Evolutionary conservation across 92 coral and sea anemone species (phyloP).

Genomic region (Paramuricea clavata): DNA sequence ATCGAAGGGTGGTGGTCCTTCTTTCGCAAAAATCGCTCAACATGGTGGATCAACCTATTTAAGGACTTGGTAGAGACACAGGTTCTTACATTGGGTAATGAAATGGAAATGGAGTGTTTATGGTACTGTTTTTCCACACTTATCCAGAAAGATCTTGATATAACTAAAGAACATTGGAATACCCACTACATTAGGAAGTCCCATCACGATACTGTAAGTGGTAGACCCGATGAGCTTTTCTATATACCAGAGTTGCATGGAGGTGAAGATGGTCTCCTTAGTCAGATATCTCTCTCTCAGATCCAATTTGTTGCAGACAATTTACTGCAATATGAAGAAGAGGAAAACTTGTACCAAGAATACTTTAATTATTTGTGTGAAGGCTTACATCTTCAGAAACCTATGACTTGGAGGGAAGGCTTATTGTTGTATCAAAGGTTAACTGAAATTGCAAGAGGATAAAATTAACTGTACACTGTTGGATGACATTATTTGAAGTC

Average conservation of each 20-base stretch:
- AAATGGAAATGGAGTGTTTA: not conserved
- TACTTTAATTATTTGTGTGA: constrained; percentile 69
- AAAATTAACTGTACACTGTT: not conserved
- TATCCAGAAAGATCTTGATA: not conserved
- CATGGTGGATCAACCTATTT: not conserved
- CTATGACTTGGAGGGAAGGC: constrained; percentile 55
- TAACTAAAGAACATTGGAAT: not conserved
- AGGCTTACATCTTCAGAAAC: constrained; percentile 60
- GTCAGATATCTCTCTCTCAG: constrained; percentile 46
- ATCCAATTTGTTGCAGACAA: constrained; percentile 71
- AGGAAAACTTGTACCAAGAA: constrained; percentile 62
- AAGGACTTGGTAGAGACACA: not conserved
- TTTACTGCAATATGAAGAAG: constrained; percentile 70
- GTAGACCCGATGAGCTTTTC: not conserved
- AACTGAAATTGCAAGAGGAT: constrained; percentile 54
- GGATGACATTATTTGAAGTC: too few relatives aligned
- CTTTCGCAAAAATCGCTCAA: not conserved
- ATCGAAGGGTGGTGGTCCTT: not conserved
- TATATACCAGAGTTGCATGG: not conserved
- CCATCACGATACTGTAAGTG: not conserved
- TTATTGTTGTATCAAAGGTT: constrained; percentile 59
- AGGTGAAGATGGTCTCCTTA: constrained; percentile 61
- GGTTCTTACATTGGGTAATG: not conserved
- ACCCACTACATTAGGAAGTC: not conserved
- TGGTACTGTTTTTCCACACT: constrained; percentile 57